A percentile compares a stretch with the other conserved stretches of the same genome.
phyloP scores from a whole-genome alignment of 1,140 invertebrate genomes.

The Asobara japonica region DNA sequence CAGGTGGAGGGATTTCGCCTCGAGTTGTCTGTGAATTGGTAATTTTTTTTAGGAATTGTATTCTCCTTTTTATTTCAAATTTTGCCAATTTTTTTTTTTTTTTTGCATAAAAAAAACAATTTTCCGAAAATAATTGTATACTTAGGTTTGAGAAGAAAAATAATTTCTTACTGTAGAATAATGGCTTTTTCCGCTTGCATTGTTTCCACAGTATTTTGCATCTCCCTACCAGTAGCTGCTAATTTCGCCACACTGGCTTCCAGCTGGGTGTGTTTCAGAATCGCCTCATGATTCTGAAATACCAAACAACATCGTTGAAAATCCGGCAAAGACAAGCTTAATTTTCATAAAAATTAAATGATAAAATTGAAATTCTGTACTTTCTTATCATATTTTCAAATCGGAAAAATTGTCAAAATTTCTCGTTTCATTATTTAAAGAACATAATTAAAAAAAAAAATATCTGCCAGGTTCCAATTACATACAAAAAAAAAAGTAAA shows the following conservation, averaged over 20 bases:
- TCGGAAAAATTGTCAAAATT: background rate
- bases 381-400: background rate
- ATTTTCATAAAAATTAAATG: background rate
- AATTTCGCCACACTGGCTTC: slow-evolving; percentile 35
- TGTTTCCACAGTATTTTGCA: slow-evolving; percentile 32
- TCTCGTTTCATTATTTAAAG: background rate
- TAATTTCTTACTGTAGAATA: slow-evolving; percentile 41
- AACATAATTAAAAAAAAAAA: background rate
- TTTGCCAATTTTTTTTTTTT: no score
- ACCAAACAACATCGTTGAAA: background rate
- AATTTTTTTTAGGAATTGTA: background rate
- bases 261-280: slow-evolving; percentile 32
- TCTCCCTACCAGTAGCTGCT: slow-evolving; percentile 38
- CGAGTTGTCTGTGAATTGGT: background rate
- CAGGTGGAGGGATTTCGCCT: slow-evolving; percentile 1
- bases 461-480: background rate
- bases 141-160: background rate
- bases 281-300: slow-evolving; percentile 37
- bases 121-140: no score
- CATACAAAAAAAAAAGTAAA: background rate
- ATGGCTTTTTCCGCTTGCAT: slow-evolving; percentile 36
- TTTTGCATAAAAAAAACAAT: no score
- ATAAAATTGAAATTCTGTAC: background rate
- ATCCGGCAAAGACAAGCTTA: background rate
- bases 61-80: background rate